A percentile compares a stretch with the other conserved stretches of the same genome.
These are phyloP conservation scores for Palythoa caribaeorum DNA, from an alignment of 92 coral and sea anemone species.

Conservation along the genomic window DNA sequence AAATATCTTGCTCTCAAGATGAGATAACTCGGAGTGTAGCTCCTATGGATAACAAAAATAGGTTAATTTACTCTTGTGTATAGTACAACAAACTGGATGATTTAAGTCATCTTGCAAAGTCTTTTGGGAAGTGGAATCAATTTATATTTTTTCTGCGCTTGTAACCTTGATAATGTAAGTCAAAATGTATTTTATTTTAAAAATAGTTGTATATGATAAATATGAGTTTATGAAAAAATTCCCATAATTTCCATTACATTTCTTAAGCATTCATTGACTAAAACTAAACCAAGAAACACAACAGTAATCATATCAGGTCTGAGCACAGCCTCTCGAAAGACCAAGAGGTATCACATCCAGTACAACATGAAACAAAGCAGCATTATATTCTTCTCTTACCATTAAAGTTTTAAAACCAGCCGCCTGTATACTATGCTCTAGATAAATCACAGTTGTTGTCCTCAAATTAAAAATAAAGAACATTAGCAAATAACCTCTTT, in stretches of 20 bases:
- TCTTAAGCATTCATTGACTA: too few species aligned
- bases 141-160: background rate
- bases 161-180: too few species aligned
- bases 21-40: constrained; percentile 65
- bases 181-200: too few species aligned
- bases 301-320: too few species aligned
- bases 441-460: background rate
- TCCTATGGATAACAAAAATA: constrained; percentile 37
- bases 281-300: too few species aligned
- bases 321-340: too few species aligned
- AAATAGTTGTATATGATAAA: too few species aligned
- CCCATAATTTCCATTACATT: too few species aligned
- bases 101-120: background rate
- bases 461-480: background rate
- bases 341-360: too few species aligned
- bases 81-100: background rate
- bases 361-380: too few species aligned
- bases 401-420: too few species aligned
- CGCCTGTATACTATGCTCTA: background rate
- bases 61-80: background rate
- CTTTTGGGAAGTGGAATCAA: background rate
- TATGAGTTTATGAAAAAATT: too few species aligned
- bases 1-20: constrained; percentile 87
- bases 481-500: constrained; percentile 66
- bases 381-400: background rate